A percentile compares a stretch with the other conserved stretches of the same genome.
These are phyloP conservation scores for Helicoverpa zea DNA, from an alignment of 1,140 invertebrate genomes.

Conservation along the genomic window DNA sequence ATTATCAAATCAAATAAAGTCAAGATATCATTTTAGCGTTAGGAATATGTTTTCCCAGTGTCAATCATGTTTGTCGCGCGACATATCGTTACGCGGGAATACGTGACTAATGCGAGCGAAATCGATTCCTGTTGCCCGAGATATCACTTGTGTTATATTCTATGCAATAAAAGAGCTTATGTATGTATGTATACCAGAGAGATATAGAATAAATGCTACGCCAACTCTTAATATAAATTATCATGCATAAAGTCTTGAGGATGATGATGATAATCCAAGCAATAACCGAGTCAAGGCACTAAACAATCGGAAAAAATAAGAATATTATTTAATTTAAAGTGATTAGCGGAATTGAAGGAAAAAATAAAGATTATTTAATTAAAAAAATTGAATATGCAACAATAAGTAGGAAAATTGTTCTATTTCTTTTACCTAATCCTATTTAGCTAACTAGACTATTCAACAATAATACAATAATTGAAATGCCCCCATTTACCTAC, in stretches of 20 bases:
- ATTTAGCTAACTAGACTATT: too few species aligned
- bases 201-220: too few species aligned
- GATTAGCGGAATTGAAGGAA: neutral
- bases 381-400: too few species aligned
- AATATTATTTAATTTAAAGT: neutral
- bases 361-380: too few species aligned
- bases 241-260: too few species aligned
- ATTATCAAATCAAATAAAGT: neutral
- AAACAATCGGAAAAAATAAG: neutral
- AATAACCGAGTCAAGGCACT: too few species aligned
- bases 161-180: neutral
- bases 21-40: neutral
- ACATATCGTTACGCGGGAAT: slow-evolving; percentile 1
- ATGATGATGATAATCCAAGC: too few species aligned
- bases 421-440: too few species aligned
- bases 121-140: neutral
- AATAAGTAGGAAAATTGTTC: too few species aligned
- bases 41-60: neutral
- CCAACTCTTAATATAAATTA: too few species aligned
- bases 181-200: neutral
- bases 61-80: slow-evolving; percentile 10
- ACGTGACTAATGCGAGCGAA: neutral
- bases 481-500: too few species aligned
- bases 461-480: too few species aligned
- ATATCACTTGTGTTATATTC: slow-evolving; percentile 7